Evolutionary conservation across 2,113 vertebrate species (phyloP).

Genomic region (Lepus timidus): DNA sequence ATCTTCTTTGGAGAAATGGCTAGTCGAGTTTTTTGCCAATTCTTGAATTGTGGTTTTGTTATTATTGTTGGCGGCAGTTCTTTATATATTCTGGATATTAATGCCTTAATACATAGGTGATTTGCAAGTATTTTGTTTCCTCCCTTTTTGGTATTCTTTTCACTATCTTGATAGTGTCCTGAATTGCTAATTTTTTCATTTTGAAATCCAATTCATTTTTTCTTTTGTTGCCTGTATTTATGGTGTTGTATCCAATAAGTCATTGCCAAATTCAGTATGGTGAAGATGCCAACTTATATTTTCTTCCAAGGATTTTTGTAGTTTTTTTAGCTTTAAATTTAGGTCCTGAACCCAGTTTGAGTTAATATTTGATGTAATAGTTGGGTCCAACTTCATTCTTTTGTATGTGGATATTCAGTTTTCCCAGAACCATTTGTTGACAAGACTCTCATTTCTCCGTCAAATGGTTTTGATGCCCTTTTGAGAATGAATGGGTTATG

Average conservation of each 20-base stretch:
- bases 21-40: background rate
- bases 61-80: background rate
- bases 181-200: background rate
- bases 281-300: background rate
- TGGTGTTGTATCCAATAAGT: background rate
- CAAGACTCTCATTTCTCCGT: background rate
- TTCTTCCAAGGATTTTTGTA: slow-evolving; percentile 25
- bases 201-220: slow-evolving; percentile 8
- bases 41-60: background rate
- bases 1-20: background rate
- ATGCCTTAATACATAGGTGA: background rate
- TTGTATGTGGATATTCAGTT: background rate
- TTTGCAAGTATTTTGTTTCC: background rate
- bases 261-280: background rate
- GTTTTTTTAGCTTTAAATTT: slow-evolving; percentile 12
- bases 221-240: background rate
- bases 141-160: background rate
- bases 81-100: slow-evolving; percentile 3
- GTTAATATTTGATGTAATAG: background rate
- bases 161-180: background rate
- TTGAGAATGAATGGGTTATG: background rate
- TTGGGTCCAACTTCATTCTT: background rate
- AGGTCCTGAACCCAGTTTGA: background rate
- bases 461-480: background rate
- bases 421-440: slow-evolving; percentile 14